Evolutionary conservation across 2,797 vertebrate species (phyloP).

Genomic region (Aphelocoma californica): DNA sequence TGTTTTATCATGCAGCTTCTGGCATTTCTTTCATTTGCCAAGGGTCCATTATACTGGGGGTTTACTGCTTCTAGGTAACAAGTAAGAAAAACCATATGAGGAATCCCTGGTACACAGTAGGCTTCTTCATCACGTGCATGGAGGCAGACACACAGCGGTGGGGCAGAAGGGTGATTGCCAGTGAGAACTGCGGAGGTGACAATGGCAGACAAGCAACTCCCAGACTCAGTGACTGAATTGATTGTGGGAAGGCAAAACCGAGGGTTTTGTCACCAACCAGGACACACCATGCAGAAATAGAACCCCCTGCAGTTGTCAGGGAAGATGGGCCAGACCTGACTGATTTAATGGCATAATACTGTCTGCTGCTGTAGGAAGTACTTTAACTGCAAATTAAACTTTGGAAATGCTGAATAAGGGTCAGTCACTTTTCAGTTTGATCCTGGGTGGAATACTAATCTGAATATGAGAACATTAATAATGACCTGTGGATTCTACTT

Average conservation of each 20-base stretch:
- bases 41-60: background rate
- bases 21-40: background rate
- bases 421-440: background rate
- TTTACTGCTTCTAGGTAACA: background rate
- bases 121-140: accelerated
- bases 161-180: background rate
- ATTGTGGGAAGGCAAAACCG: background rate
- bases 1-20: background rate
- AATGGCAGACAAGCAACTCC: background rate
- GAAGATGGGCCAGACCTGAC: background rate
- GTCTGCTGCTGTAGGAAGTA: background rate
- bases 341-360: background rate
- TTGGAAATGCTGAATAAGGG: background rate
- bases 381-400: background rate
- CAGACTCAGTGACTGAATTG: background rate
- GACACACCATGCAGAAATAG: background rate
- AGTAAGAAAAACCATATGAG: background rate
- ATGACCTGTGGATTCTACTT: background rate
- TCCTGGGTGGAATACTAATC: background rate
- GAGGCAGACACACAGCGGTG: accelerated
- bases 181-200: background rate
- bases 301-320: background rate
- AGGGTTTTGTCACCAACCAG: background rate
- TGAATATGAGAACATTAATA: background rate
- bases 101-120: background rate